Base-by-base conservation (phyloP, 2,888 invertebrate species). In the Nysson spinosus region DNA sequence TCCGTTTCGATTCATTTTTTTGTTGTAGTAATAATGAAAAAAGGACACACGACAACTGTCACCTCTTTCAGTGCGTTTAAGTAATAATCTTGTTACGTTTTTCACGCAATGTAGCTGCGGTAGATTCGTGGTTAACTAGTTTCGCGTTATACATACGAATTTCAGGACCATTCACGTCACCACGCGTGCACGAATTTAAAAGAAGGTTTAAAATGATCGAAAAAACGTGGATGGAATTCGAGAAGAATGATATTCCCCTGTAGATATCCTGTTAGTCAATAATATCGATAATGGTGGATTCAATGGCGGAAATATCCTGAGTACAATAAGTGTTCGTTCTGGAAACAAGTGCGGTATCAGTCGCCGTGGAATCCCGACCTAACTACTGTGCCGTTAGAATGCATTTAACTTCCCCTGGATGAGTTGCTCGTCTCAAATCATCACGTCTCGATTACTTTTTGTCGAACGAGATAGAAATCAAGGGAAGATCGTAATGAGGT, bases 271-370 rank as follows among this genome's bases (percentile, higher is more conserved):
- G 12, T 3, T 14, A 11, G n/a, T 19, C 24, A 37, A 37, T 35
- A 50, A 57, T 35, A 43, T 42, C 35, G 60, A 47, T 32, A 37
- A 60, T 34, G 14, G 30, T 6, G 35, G 54, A 50, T 52, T 42
- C 26, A 37, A 60, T 34, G 14, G 30, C 5, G 35, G 54, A 50
- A 40, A 47, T 11, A 37, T 20, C 16, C 26, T 22, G 39, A 12
- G 39, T 47, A 66, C 58, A 47, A 65, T 65, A 16, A 5, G 34
- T 52, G 47, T 46, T 51, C 40, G 32, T 22, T 5, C 12, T 11
- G 1, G 35, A 12, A 57, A 35, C 16, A 20, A 22, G 34, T 46
- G 28, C 16, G 1, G 30, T 9, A 11, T 5, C 3, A 9, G 7
- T 4, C 17, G 22, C 14, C 24, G 22, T 9, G 7, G 16, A 4